A percentile compares a stretch with the other conserved stretches of the same genome.
Conservation (phyloP, 2,888 invertebrate genomes). For the Sympetrum striolatum region DNA sequence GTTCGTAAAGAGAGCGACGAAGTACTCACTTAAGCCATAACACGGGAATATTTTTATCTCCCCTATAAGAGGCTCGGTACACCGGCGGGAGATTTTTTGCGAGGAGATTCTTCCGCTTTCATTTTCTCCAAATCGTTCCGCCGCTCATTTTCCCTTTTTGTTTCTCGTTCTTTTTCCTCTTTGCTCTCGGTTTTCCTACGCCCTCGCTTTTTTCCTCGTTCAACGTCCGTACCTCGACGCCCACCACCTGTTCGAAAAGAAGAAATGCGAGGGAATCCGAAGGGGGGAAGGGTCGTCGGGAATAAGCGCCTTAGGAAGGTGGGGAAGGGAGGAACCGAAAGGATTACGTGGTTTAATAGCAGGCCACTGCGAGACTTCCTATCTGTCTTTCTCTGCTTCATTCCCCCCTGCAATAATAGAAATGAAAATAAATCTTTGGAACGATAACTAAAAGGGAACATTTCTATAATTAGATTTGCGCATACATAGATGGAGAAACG, state of each 20-base stretch:
- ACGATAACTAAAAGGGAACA: no score
- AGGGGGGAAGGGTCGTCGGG: background rate
- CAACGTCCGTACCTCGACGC: background rate
- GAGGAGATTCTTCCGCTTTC: background rate
- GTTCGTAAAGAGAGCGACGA: background rate
- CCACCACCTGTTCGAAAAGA: background rate
- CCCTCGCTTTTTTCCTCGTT: background rate
- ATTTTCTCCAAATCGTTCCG: background rate
- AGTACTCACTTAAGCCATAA: background rate
- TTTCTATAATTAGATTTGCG: no score
- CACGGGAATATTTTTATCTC: background rate
- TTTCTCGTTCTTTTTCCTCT: background rate
- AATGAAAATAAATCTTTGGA: no score
- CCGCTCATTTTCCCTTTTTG: background rate
- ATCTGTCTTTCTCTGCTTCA: background rate
- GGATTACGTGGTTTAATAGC: constrained; percentile 1
- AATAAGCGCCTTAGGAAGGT: background rate
- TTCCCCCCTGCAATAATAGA: background rate
- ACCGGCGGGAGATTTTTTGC: background rate
- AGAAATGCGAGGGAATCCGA: background rate
- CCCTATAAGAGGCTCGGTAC: background rate
- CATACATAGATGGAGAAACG: no score
- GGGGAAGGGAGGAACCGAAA: background rate
- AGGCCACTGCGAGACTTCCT: background rate
- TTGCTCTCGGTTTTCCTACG: no score